Base-by-base conservation (phyloP, 2,113 vertebrate species). In the Eurystomus gularis region DNA sequence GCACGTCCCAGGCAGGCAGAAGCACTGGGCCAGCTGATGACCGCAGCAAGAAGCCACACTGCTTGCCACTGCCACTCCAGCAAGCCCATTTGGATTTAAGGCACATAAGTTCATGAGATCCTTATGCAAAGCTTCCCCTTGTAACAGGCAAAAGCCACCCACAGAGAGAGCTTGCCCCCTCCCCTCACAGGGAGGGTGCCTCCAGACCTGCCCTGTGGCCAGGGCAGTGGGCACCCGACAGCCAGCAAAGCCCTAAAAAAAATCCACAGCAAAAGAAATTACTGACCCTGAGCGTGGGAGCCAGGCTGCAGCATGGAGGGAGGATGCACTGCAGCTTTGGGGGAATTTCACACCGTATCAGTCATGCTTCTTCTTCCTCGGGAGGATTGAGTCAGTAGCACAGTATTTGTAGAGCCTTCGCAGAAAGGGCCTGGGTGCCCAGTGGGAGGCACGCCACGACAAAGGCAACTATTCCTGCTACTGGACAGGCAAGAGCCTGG, bases 391-490 rank as follows among this genome's bases (percentile, higher is more conserved):
- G 70, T 78, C 55, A 37, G 65, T 9, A 31, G 65, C 75, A 48
- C 72, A 49, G 72, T 46, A 42, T 9, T 37, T 14, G 60, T 0
- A 54, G 49, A 69, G 44, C 37, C 35, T 14, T 8, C 31, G 33
- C 66, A 86, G 62, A 33, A 25, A 44, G 42, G 42, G 40, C 28
- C 40, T 8, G 44, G 44, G 39, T 72, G 80, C 71, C 1, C 1
- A 39, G 33, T 3, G 33, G 28, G 24, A 77, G 35, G 19, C 31
- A n/a, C 0, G 0, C 1, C 65, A 44, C 0, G 3, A 52, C 35
- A 31, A n/a, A 51, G 33, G 6, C 3, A 8, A 2, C 40, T 23
- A 0, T 20, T 26, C 4, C 65, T 3, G 5, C 19, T 29, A 52
- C 13, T 5, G 2, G 33, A 26, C 4, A n/a, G 46, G 3, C 29